Conservation (phyloP, 1,140 invertebrate species). For the Bombus superbus region DNA sequence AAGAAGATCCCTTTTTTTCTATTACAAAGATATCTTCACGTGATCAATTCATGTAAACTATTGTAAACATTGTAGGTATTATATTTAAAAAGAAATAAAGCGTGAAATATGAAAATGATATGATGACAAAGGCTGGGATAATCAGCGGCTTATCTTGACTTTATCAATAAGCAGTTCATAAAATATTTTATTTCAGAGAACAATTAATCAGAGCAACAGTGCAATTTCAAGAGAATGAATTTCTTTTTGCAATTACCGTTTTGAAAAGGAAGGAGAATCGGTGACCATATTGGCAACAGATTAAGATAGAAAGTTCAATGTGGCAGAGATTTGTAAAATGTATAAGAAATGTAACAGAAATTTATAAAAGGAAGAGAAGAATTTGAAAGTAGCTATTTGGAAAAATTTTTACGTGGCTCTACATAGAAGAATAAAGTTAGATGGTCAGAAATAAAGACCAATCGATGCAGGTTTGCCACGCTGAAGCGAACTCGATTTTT, state of each 20-base stretch:
- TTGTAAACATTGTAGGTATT: too few relatives aligned
- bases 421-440: not conserved
- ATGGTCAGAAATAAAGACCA: constrained; percentile 46
- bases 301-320: not conserved
- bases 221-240: not conserved
- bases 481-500: constrained; percentile 33
- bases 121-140: not conserved
- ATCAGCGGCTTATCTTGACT: not conserved
- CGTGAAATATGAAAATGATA: not conserved
- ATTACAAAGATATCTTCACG: too few relatives aligned
- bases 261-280: not conserved
- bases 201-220: not conserved
- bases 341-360: not conserved
- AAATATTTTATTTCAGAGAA: not conserved
- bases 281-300: not conserved
- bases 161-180: not conserved
- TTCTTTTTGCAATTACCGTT: not conserved
- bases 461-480: constrained; percentile 45
- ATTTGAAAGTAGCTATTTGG: not conserved
- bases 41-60: too few relatives aligned
- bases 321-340: not conserved
- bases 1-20: too few relatives aligned
- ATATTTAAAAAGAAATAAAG: not conserved
- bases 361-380: not conserved
- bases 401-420: not conserved